These are phyloP conservation scores for Myotis davidii DNA, from an alignment of 2,113 vertebrate genomes.

Conservation along the genomic window DNA sequence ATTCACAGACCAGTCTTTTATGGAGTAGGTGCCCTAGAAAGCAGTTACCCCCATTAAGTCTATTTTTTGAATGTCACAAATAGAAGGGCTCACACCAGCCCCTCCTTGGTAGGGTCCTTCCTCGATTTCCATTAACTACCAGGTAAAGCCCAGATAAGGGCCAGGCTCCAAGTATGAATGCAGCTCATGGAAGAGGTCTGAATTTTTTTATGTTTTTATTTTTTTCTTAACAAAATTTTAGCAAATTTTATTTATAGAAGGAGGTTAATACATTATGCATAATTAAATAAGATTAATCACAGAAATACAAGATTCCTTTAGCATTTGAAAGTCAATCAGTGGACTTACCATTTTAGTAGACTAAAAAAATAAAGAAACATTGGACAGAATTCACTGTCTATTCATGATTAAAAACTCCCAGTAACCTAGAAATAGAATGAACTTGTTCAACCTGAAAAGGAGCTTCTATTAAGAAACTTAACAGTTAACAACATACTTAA, in stretches of 20 bases:
- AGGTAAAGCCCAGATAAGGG: background rate
- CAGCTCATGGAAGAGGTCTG: background rate
- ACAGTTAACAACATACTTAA: background rate
- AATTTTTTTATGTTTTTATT: too few relatives aligned
- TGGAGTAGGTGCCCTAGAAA: background rate
- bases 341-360: background rate
- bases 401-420: background rate
- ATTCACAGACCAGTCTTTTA: background rate
- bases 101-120: background rate
- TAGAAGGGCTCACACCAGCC: rapidly evolving
- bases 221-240: slow-evolving; percentile 11
- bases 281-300: background rate
- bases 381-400: background rate
- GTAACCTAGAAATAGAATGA: background rate
- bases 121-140: background rate
- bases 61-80: background rate
- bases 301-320: background rate
- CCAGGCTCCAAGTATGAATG: background rate
- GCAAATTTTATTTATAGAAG: slow-evolving; percentile 1
- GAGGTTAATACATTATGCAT: background rate
- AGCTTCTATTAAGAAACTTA: background rate
- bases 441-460: background rate
- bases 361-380: background rate
- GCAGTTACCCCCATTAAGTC: background rate
- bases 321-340: background rate